phyloP scores from a whole-genome alignment of 2,888 invertebrate species.

The Eilema depressum region DNA sequence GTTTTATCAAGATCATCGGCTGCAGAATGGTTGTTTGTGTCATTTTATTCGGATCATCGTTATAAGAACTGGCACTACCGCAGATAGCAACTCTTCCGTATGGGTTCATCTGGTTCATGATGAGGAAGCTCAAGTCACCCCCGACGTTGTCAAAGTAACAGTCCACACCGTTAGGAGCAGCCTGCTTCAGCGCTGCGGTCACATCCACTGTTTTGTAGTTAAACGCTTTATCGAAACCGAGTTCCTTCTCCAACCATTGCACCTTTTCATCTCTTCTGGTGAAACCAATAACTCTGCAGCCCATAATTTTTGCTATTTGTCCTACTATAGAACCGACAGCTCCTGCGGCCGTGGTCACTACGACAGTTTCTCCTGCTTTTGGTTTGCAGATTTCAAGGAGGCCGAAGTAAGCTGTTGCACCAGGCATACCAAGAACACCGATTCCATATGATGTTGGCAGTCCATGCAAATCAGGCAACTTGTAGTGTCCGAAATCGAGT shows the following conservation, averaged over 20 bases:
- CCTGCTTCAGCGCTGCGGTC: conserved; percentile 83
- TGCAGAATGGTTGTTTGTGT: conserved; percentile 69
- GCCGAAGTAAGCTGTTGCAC: conserved; percentile 91
- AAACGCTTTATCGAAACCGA: conserved; percentile 90
- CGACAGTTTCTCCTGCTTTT: conserved; percentile 89
- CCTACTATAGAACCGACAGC: conserved; percentile 92
- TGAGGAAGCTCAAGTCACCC: conserved; percentile 86
- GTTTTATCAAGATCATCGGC: conserved; percentile 46
- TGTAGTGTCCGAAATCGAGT: conserved; percentile 50
- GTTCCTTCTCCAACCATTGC: conserved; percentile 87
- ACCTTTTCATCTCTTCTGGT: conserved; percentile 91
- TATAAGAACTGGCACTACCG: conserved; percentile 25
- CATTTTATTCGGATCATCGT: conserved; percentile 15
- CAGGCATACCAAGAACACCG: conserved; percentile 89
- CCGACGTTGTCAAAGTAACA: conserved; percentile 92
- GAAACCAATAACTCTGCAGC: conserved; percentile 89
- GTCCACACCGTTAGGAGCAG: conserved; percentile 86
- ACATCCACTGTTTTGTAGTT: conserved; percentile 90
- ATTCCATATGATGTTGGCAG: conserved; percentile 84
- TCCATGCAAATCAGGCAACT: conserved; percentile 85
- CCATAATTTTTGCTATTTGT: conserved; percentile 91
- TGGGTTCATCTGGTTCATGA: conserved; percentile 87
- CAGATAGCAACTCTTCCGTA: conserved; percentile 86
- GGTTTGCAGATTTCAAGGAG: conserved; percentile 90
- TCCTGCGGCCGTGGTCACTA: conserved; percentile 91